Evolutionary conservation across 2,888 invertebrate species (phyloP), one percentile per base, ranked within the genome.

Genomic region (Xestia sexstrigata): DNA sequence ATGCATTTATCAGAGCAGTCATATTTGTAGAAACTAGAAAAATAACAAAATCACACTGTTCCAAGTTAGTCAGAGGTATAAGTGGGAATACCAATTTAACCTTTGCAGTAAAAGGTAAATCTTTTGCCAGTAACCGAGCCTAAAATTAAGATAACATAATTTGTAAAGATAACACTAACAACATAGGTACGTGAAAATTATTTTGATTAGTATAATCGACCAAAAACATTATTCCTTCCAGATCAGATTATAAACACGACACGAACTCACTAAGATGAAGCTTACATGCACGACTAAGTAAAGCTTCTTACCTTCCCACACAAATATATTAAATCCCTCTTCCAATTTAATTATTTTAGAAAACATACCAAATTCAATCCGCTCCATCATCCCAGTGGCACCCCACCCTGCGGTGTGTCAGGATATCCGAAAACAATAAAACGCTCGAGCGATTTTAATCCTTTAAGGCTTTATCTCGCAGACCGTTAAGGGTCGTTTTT

Each of bases 341-440:
- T 72, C 58, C 72, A 86, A 79, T 86, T 79, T 70, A 82, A 86
- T 84, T 70, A 85, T 84, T 68, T 82, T 35, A 75, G 62, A 13
- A 69, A 83, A 82, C 60, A 73, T 69, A 71, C 70, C 42, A 71
- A 79, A 63, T 75, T 76, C 66, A 42, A 77, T 74, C 70, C 83
- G 79, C 78, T 81, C 35, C 70, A 55, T 45, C 65, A 45, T 60
- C 20, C 15, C 81, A 83, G 62, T 83, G 76, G 65, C 62, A 72
- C 85, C 84, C 81, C 42, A 82, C 87, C 89, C 75, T 84, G 87
- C 74, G 86, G 89, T 85, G 73, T 85, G 85, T 84, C 83, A 85
- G 90, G 89, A 92, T 93, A 92, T 92, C 91, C 91, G 91, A 92
- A 94, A 94, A 94, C 94, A 94, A 95, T 95, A 94, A 94, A 95